Conservation (phyloP, 2,888 invertebrate genomes). For the Serripes groenlandicus region DNA sequence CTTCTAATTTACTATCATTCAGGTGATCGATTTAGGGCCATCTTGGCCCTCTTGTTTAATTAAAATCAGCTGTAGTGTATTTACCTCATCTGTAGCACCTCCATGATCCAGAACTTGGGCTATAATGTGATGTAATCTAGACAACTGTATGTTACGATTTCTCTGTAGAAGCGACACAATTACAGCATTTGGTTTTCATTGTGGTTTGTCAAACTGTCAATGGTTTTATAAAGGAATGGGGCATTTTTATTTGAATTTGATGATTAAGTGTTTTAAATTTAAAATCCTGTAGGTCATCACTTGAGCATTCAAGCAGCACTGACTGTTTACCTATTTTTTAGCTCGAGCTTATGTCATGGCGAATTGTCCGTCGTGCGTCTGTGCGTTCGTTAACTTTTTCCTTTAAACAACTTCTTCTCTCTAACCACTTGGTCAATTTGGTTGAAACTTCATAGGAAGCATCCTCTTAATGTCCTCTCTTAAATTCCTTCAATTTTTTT, state of each 20-base stretch:
- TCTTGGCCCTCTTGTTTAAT: too few species aligned
- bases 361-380: too few species aligned
- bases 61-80: too few species aligned
- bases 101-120: conserved; percentile 5
- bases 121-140: conserved; percentile 1
- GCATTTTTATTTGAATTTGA: not conserved
- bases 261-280: not conserved
- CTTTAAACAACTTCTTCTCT: too few species aligned
- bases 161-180: not conserved
- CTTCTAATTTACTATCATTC: too few species aligned
- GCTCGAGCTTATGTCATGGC: too few species aligned
- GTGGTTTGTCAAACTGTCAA: not conserved
- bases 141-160: not conserved
- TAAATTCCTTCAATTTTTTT: too few species aligned
- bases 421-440: too few species aligned
- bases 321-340: not conserved
- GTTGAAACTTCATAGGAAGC: too few species aligned
- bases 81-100: conserved; percentile 2
- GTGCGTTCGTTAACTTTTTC: too few species aligned
- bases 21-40: too few species aligned
- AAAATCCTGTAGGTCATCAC: not conserved
- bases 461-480: too few species aligned
- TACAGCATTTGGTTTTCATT: not conserved
- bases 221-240: not conserved
- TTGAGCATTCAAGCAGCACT: not conserved